Conservation (phyloP, 1,140 invertebrate species). For the Pemphigus obesinymphae region DNA sequence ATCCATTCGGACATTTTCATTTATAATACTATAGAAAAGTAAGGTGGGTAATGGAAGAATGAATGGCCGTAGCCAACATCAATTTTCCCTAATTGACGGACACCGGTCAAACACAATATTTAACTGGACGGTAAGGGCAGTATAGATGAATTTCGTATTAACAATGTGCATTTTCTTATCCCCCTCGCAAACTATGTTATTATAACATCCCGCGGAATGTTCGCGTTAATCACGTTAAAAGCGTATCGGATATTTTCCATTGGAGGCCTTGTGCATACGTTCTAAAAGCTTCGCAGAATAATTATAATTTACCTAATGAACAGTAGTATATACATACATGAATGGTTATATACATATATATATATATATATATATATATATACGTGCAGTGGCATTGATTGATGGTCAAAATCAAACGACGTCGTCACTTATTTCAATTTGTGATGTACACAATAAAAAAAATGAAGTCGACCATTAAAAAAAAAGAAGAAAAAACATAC, state of each 20-base stretch:
- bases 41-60: background rate
- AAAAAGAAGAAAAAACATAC: background rate
- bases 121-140: background rate
- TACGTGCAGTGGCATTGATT: background rate
- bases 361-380: background rate
- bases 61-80: background rate
- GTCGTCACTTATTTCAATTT: slow-evolving; percentile 12
- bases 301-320: slow-evolving; percentile 28
- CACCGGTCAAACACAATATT: slow-evolving; percentile 16
- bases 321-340: too few relatives aligned
- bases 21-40: background rate
- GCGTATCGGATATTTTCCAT: background rate
- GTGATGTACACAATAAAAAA: background rate
- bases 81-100: slow-evolving; percentile 39
- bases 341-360: too few relatives aligned
- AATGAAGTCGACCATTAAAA: background rate
- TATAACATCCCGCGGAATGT: background rate
- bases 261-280: background rate
- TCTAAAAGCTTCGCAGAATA: slow-evolving; percentile 13
- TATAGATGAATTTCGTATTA: background rate
- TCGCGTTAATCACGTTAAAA: slow-evolving; percentile 38
- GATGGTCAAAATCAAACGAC: background rate
- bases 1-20: background rate
- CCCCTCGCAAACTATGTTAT: background rate
- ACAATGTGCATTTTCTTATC: background rate